Evolutionary conservation across 2,113 vertebrate genomes (phyloP), one percentile per base, ranked within the genome.

Genomic region (Columba livia): DNA sequence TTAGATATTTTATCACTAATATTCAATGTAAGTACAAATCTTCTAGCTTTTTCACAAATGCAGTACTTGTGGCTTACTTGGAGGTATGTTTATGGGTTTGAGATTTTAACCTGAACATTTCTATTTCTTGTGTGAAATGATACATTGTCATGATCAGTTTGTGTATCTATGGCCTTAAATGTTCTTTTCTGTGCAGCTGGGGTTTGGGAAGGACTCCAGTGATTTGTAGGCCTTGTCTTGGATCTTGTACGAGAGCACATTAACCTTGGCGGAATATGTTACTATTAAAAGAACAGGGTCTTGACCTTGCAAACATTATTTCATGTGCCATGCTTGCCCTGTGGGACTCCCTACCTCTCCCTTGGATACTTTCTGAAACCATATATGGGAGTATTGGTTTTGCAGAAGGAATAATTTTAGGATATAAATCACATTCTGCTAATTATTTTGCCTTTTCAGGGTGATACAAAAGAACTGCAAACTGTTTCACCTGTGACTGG

Each of bases 401-500:
- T 96, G 64, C 44, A 83, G 42, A 26, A 16, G 65, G 42, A 56
- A 47, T 44, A 54, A 51, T 66, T 25, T 31, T 85, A 71, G 88
- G 40, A 79, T 92, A 79, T 58, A 66, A 85, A 40, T 75, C 15
- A 29, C 73, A 36, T 38, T 70, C 60, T 91, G 26, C 64, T 90
- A 85, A 94, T 87, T 89, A 88, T 78, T 95, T 93, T n/a, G 10
- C 50, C 74, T 96, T 92, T 90, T 85, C 50, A 67, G 21, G n/a
- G 20, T 56, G 23, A 80, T 67, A 79, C 28, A 89, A 82, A 95
- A 90, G 13, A 26, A 36, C 66, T 89, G 62, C 57, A 82, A 72
- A 83, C 60, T 87, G 64, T 96, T 72, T 81, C 44, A 88, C 20
- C 66, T 93, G 87, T 73, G 75, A 61, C 28, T 61, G 42, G 12